Evolutionary conservation across 1,140 invertebrate species (phyloP), one percentile per base, ranked within the genome.

Genomic region (Macrocentrus cingulum): DNA sequence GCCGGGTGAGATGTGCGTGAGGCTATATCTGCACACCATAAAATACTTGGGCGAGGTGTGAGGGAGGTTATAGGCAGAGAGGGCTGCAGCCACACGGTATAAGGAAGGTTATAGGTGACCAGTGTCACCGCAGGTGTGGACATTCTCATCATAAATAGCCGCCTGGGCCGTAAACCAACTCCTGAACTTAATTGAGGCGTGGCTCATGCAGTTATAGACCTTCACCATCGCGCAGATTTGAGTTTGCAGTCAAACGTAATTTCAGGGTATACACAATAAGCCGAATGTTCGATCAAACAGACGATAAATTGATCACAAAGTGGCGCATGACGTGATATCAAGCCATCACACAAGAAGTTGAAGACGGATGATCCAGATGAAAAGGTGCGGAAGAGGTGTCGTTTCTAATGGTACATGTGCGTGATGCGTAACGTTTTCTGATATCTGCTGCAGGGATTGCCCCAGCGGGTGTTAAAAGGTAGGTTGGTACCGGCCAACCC

Each of bases 401-500:
- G 55, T 55, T 50, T 63, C 19, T 63, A 63, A 63, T 63, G 58
- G 56, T 60, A 34, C 44, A 58, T 60, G 54, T 60, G 62, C 58
- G 62, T 60, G 62, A 58, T 60, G 62, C 45, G 48, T 56, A 53
- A 48, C 72, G 71, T 68, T 63, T 61, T 58, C 18, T 22, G 23
- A 48, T 48, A 42, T 34, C 11, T 25, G 15, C 23, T 8, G 7
- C 19, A 22, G 63, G 59, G 66, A 64, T 61, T 63, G 62, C 60
- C 66, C 59, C 59, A 60, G 62, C 61, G 68, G 69, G 74, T 67
- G 75, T 71, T 80, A 78, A 79, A 79, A 80, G 77, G 75, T 79
- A 75, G 76, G 76, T 70, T 60, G 76, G 66, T 71, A 71, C 72
- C 68, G 77, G 72, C 76, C 77, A 76, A 77, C 77, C 76, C 77